Percentiles rank a stretch among this genome's conserved stretches.
Evolutionary conservation across 1,140 invertebrate genomes (phyloP).

Genomic region (Dendrolimus kikuchii): DNA sequence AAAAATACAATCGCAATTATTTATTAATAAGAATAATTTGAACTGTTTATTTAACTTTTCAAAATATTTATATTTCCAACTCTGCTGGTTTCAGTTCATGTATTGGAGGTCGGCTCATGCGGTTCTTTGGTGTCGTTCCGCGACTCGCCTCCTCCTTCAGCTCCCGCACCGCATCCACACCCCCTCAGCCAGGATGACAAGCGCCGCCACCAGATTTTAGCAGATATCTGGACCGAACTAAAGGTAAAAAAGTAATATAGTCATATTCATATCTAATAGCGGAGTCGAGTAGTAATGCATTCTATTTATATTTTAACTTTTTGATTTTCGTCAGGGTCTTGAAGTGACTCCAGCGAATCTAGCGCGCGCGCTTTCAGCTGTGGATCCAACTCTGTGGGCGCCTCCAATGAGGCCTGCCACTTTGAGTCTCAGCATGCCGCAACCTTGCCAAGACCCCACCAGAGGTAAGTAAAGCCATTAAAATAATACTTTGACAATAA

Average conservation of each 20-base stretch:
- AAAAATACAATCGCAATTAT: too few relatives aligned
- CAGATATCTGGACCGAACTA: slow-evolving; percentile 74
- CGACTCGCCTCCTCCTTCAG: slow-evolving; percentile 51
- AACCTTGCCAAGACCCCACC: slow-evolving; percentile 38
- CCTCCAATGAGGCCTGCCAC: slow-evolving; percentile 77
- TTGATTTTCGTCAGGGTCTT: slow-evolving; percentile 48
- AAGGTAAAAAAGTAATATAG: slow-evolving; percentile 47
- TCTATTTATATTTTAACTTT: neutral
- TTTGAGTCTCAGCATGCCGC: slow-evolving; percentile 76
- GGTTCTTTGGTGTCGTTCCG: slow-evolving; percentile 57
- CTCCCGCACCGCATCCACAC: slow-evolving; percentile 48
- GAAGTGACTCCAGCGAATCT: slow-evolving; percentile 74
- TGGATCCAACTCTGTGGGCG: slow-evolving; percentile 77
- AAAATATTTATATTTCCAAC: too few relatives aligned
- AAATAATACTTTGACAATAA: neutral
- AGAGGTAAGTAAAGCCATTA: slow-evolving; percentile 22
- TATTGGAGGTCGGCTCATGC: slow-evolving; percentile 58
- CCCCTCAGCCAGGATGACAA: slow-evolving; percentile 74
- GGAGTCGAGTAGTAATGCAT: neutral
- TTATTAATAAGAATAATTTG: too few relatives aligned
- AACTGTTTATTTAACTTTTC: too few relatives aligned
- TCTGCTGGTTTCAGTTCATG: slow-evolving; percentile 39
- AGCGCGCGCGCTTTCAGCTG: slow-evolving; percentile 71
- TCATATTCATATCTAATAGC: neutral
- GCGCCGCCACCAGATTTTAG: slow-evolving; percentile 74